These are phyloP conservation scores for Scomberomorus guttatus DNA, from an alignment of 2,797 vertebrate genomes.

Conservation along the genomic window DNA sequence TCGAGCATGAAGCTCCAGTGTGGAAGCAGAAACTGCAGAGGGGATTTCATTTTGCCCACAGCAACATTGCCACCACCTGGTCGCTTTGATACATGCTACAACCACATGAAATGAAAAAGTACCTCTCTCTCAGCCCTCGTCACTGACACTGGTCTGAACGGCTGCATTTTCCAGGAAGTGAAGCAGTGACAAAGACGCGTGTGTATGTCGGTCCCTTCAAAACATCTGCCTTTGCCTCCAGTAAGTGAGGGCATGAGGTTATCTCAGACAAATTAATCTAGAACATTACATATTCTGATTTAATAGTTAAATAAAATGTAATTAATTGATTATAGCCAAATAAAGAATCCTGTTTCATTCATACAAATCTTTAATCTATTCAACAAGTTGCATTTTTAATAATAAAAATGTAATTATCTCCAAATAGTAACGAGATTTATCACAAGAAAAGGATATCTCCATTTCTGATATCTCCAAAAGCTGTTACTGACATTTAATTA, in stretches of 20 bases:
- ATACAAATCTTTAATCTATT: constrained; percentile 14
- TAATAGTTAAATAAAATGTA: neutral
- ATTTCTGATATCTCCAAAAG: constrained; percentile 12
- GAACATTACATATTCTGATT: constrained; percentile 1
- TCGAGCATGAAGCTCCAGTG: constrained; percentile 28
- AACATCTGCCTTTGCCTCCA: neutral
- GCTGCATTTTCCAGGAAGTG: neutral
- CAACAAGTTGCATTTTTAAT: neutral
- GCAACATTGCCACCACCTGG: constrained; percentile 87
- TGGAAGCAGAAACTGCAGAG: constrained; percentile 35
- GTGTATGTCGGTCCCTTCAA: neutral
- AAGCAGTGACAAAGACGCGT: neutral
- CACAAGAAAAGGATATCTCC: neutral
- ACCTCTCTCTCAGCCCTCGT: neutral
- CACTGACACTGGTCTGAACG: neutral
- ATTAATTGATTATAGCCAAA: constrained; percentile 2
- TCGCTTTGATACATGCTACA: constrained; percentile 53
- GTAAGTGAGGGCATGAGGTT: neutral
- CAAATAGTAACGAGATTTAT: constrained; percentile 6
- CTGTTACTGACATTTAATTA: constrained; percentile 30
- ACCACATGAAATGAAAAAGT: constrained; percentile 7
- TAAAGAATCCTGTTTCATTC: neutral
- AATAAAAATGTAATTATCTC: constrained; percentile 16
- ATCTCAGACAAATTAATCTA: neutral
- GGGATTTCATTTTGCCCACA: constrained; percentile 63